Evolutionary conservation across 2,797 vertebrate species (phyloP).

Genomic region (Acrossocheilus fasciatus): DNA sequence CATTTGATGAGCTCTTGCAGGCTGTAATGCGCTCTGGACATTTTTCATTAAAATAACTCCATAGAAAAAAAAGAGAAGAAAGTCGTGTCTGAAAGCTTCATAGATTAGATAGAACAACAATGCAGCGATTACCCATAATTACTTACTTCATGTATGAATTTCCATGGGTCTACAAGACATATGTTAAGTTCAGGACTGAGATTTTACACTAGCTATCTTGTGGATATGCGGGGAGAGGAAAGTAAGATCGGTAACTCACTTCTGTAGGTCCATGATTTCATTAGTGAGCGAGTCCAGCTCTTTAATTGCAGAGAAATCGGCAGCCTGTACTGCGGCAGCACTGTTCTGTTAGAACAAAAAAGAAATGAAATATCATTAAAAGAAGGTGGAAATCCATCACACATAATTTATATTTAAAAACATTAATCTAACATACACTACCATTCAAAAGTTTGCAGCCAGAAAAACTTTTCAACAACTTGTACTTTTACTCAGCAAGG

Average conservation of each 20-base stretch:
- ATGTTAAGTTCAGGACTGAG: neutral
- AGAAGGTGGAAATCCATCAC: neutral
- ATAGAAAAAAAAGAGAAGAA: no score
- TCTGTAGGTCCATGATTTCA: constrained; percentile 96
- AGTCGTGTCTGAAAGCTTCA: no score
- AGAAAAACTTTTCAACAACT: neutral
- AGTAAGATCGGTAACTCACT: constrained; percentile 75
- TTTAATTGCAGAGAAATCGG: constrained; percentile 99
- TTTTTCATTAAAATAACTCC: no score
- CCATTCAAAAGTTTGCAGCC: neutral
- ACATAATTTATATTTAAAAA: neutral
- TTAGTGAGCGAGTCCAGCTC: constrained; percentile 97
- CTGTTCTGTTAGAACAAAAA: constrained; percentile 77
- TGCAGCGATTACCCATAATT: no score
- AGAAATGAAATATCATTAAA: neutral
- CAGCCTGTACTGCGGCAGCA: constrained; percentile 79
- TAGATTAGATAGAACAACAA: neutral
- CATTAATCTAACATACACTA: neutral
- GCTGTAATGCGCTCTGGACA: no score
- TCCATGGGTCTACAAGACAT: neutral
- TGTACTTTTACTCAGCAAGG: neutral
- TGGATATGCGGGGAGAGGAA: neutral
- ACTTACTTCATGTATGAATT: neutral
- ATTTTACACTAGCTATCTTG: neutral
- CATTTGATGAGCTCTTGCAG: no score